Percentiles rank a stretch among this genome's conserved stretches.
Evolutionary conservation across 1,140 invertebrate genomes (phyloP).

Genomic region (Eurytemora carolleeae): DNA sequence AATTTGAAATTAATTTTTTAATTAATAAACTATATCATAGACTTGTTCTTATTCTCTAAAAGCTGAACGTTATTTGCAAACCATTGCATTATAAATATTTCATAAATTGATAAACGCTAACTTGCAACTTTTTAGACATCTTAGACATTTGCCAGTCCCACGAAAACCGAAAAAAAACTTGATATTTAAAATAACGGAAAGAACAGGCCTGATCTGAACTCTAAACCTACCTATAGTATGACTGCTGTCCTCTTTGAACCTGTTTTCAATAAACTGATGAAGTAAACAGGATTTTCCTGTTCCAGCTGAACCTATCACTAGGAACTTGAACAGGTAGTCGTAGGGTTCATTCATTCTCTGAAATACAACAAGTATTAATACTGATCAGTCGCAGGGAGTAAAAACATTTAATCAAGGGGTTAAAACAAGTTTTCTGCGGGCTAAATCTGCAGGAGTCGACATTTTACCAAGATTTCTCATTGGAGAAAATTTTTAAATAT

Average conservation of each 20-base stretch:
- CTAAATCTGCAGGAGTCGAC: too few relatives aligned
- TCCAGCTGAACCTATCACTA: constrained; percentile 60
- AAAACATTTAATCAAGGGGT: too few relatives aligned
- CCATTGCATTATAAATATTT: constrained; percentile 36
- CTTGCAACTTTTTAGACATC: not conserved
- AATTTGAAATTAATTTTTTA: too few relatives aligned
- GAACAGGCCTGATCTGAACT: too few relatives aligned
- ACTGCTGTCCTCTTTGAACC: constrained; percentile 39
- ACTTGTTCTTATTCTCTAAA: too few relatives aligned
- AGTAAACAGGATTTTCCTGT: constrained; percentile 71
- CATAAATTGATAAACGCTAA: constrained; percentile 23
- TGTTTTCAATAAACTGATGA: constrained; percentile 74
- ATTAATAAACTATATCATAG: too few relatives aligned
- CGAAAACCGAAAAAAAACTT: not conserved
- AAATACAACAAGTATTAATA: too few relatives aligned
- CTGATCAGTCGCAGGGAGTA: too few relatives aligned
- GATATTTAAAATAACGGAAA: constrained; percentile 23
- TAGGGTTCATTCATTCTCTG: not conserved
- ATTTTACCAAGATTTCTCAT: too few relatives aligned
- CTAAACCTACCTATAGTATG: constrained; percentile 10
- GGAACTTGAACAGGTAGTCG: constrained; percentile 63
- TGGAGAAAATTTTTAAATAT: too few relatives aligned
- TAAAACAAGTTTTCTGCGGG: too few relatives aligned
- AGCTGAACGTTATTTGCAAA: too few relatives aligned
- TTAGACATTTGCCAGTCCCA: not conserved